Evolutionary conservation across 1,140 invertebrate species (phyloP).

Genomic region (Spodoptera frugiperda): DNA sequence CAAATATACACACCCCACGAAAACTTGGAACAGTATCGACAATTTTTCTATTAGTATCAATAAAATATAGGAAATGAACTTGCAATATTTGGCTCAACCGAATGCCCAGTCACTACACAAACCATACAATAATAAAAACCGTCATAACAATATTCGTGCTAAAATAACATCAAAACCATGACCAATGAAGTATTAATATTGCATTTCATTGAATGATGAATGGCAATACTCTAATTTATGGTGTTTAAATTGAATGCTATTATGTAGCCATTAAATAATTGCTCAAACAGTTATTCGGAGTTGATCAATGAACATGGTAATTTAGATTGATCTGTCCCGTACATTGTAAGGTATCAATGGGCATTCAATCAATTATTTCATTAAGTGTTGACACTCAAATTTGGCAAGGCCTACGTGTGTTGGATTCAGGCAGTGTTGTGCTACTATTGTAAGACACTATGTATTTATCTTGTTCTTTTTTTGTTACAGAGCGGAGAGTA

Average conservation of each 20-base stretch:
- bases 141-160: too few species aligned
- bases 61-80: too few species aligned
- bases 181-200: neutral
- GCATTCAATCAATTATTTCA: conserved; percentile 5
- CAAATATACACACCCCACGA: too few species aligned
- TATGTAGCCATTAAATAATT: conserved; percentile 20
- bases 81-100: too few species aligned
- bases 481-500: too few species aligned
- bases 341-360: conserved; percentile 22
- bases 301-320: conserved; percentile 15
- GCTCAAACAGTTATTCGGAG: conserved; percentile 1
- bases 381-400: neutral
- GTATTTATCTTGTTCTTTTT: too few species aligned
- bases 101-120: too few species aligned
- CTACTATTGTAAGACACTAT: too few species aligned
- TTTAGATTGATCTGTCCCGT: conserved; percentile 19
- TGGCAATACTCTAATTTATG: conserved; percentile 1
- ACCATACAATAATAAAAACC: too few species aligned
- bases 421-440: too few species aligned
- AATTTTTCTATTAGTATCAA: too few species aligned
- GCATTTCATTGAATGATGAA: conserved; percentile 16
- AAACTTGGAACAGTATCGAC: too few species aligned
- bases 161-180: neutral
- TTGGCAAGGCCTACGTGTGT: neutral
- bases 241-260: conserved; percentile 21